phyloP scores from a whole-genome alignment of 2,888 invertebrate genomes.

The Heliconius sara region DNA sequence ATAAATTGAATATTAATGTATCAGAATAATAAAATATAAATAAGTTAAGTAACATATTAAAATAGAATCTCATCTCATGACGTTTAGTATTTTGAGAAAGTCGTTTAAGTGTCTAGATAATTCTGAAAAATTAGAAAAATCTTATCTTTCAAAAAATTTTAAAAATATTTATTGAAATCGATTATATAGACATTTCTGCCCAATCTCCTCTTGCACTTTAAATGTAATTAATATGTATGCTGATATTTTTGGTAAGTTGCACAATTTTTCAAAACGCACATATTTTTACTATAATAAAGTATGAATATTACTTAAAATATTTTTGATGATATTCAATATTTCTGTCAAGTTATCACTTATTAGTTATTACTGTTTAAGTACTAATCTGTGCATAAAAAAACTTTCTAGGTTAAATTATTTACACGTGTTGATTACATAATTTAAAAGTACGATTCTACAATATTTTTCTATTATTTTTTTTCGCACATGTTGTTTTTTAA shows the following conservation, averaged over 20 bases:
- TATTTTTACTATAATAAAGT: background rate
- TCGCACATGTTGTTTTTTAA: background rate
- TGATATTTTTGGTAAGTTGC: background rate
- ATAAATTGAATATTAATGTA: background rate
- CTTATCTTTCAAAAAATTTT: background rate
- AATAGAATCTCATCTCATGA: background rate
- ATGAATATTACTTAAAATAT: background rate
- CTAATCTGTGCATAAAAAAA: background rate
- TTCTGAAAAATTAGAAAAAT: background rate
- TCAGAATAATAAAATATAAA: background rate
- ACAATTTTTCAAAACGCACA: background rate
- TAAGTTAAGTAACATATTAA: background rate
- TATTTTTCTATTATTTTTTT: slow-evolving; percentile 8
- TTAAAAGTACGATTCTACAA: slow-evolving; percentile 17
- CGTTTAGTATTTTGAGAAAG: background rate
- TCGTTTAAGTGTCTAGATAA: background rate
- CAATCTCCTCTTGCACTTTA: background rate
- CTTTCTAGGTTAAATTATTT: slow-evolving; percentile 12
- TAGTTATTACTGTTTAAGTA: background rate
- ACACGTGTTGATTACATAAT: slow-evolving; percentile 29
- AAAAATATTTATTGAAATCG: background rate
- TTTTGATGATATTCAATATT: slow-evolving; percentile 3
- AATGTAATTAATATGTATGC: background rate
- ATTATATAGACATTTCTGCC: background rate
- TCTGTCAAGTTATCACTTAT: background rate